Evolutionary conservation across 2,113 vertebrate species (phyloP).

Genomic region (Brienomyrus longianalis): DNA sequence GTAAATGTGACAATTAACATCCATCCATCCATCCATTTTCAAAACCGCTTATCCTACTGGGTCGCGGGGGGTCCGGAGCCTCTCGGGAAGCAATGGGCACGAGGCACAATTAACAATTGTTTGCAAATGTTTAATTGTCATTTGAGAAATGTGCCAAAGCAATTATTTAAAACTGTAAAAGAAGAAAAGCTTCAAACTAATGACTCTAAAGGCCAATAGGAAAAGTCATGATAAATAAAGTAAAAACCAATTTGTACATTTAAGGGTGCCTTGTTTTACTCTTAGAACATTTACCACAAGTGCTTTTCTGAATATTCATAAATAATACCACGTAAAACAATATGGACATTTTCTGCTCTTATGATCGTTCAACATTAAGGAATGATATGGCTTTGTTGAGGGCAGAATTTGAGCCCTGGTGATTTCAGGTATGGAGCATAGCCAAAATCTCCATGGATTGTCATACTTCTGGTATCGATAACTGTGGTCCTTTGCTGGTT

Average conservation of each 20-base stretch:
- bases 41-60: too few relatives aligned
- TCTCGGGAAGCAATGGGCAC: too few relatives aligned
- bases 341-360: background rate
- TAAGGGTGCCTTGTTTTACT: background rate
- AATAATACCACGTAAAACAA: background rate
- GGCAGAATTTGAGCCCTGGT: background rate
- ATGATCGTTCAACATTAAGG: background rate
- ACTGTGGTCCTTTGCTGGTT: background rate
- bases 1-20: background rate
- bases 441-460: background rate
- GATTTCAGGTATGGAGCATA: background rate
- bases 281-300: background rate
- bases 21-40: too few relatives aligned
- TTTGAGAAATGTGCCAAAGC: background rate
- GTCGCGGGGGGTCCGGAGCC: too few relatives aligned
- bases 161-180: background rate
- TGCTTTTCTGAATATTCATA: background rate
- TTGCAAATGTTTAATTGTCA: background rate
- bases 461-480: background rate
- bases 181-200: background rate
- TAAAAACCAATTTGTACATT: background rate
- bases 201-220: background rate
- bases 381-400: background rate
- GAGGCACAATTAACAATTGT: too few relatives aligned
- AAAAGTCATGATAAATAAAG: background rate